Percentiles rank a stretch among this genome's conserved stretches.
phyloP scores from a whole-genome alignment of 2,113 vertebrate species.

The Rhipidura dahli region DNA sequence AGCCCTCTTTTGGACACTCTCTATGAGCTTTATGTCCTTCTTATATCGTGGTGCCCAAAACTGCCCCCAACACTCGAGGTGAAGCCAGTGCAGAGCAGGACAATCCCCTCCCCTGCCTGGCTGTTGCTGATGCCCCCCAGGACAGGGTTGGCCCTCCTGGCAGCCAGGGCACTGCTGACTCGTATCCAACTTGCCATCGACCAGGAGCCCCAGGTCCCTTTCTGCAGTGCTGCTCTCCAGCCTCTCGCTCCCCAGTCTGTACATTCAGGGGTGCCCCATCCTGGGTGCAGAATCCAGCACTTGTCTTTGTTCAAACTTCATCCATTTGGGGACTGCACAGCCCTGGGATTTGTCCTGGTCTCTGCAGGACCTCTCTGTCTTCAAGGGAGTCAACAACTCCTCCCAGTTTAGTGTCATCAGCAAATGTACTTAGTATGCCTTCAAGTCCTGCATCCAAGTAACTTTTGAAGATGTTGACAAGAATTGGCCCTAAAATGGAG shows the following conservation, averaged over 20 bases:
- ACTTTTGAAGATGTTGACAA: not conserved
- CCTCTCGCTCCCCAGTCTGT: not conserved
- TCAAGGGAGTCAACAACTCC: not conserved
- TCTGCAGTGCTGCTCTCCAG: not conserved
- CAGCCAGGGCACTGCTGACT: not conserved
- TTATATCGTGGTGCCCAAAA: too few species aligned
- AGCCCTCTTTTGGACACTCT: not conserved
- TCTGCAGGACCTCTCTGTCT: not conserved
- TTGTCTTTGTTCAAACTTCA: not conserved
- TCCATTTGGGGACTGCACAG: not conserved
- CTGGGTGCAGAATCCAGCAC: not conserved
- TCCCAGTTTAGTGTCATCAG: not conserved
- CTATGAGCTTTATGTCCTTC: not conserved
- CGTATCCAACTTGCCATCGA: not conserved
- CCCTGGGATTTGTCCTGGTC: not conserved
- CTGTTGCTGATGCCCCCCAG: not conserved
- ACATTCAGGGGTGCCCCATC: not conserved
- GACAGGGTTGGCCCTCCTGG: not conserved
- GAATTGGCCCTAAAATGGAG: not conserved
- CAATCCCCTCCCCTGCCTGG: not conserved
- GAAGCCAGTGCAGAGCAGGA: not conserved
- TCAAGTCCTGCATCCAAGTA: not conserved
- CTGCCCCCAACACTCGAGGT: not conserved
- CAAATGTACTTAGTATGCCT: not conserved
- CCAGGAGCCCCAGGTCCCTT: not conserved